phyloP scores from a whole-genome alignment of 30 jellyfish, hydroid and myxozoan species.

The Clytia hemisphaerica region DNA sequence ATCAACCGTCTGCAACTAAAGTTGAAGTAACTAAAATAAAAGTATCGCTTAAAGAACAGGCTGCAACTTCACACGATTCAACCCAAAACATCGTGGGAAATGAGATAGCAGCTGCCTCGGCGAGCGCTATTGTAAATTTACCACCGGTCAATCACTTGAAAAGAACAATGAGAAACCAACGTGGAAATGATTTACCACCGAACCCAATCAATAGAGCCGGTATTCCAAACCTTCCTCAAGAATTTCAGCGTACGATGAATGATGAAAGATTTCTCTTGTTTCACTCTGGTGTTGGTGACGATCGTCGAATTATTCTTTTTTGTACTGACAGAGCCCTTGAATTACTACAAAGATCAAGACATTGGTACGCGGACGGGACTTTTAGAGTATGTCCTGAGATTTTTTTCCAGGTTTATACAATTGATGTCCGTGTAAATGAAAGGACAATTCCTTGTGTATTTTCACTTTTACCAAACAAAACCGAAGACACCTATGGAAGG shows the following conservation, averaged over 20 bases:
- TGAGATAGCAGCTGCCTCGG: constrained; percentile 10
- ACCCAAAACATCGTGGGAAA: constrained; percentile 9
- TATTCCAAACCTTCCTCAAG: too few relatives aligned
- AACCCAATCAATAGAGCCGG: too few relatives aligned
- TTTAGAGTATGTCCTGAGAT: constrained; percentile 14
- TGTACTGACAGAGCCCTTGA: not conserved
- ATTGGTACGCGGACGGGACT: constrained; percentile 16
- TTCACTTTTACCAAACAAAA: not conserved
- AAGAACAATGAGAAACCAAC: too few relatives aligned
- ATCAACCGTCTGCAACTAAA: not conserved
- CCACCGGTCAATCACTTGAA: too few relatives aligned
- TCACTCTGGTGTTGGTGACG: constrained; percentile 19
- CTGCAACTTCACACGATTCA: not conserved
- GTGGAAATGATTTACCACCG: too few relatives aligned
- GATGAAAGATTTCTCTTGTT: constrained; percentile 5
- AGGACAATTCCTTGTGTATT: not conserved
- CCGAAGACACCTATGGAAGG: not conserved
- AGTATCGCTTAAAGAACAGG: not conserved
- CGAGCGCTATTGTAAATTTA: too few relatives aligned
- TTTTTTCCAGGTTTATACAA: constrained; percentile 11
- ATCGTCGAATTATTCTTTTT: not conserved
- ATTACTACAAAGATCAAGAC: not conserved
- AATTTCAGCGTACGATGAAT: too few relatives aligned
- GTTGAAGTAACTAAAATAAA: not conserved
- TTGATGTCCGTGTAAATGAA: not conserved